Conservation (phyloP, 2,888 invertebrate genomes). For the Oscheius onirici region DNA sequence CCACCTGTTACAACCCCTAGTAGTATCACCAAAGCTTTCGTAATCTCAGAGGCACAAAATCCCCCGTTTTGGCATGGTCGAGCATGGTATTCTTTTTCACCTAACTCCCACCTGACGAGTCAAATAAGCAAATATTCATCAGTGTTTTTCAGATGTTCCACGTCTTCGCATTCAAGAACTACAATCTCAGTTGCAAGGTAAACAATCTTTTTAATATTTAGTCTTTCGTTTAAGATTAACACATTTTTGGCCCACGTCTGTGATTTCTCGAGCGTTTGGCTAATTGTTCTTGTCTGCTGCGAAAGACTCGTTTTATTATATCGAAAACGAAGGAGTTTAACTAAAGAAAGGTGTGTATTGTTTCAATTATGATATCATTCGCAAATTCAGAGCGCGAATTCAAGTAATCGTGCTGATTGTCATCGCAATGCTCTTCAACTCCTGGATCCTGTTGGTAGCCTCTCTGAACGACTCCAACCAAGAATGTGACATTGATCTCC, state of each 20-base stretch:
- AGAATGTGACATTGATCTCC: slow-evolving; percentile 62
- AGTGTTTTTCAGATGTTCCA: slow-evolving; percentile 21
- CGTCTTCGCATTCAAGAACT: slow-evolving; percentile 29
- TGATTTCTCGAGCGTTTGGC: slow-evolving; percentile 67
- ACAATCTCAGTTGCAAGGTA: slow-evolving; percentile 27
- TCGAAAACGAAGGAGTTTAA: slow-evolving; percentile 46
- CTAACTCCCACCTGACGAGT: too few species aligned
- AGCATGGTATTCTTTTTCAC: neutral
- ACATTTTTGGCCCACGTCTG: slow-evolving; percentile 65
- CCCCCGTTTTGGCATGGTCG: neutral
- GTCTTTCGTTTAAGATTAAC: slow-evolving; percentile 40
- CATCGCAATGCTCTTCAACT: slow-evolving; percentile 60
- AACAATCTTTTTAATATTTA: neutral
- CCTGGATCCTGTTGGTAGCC: slow-evolving; percentile 67
- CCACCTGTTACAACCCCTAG: neutral
- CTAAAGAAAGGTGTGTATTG: slow-evolving; percentile 45
- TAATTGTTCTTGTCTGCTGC: slow-evolving; percentile 65
- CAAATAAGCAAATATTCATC: too few species aligned
- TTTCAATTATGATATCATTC: neutral
- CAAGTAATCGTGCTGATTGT: slow-evolving; percentile 58
- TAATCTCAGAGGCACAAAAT: neutral
- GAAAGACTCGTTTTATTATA: slow-evolving; percentile 63
- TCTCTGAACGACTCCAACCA: slow-evolving; percentile 51
- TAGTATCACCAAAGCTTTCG: neutral
- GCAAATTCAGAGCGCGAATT: slow-evolving; percentile 46